These are phyloP conservation scores for Apolygus lucorum DNA, from an alignment of 1,140 invertebrate species.

Conservation along the genomic window DNA sequence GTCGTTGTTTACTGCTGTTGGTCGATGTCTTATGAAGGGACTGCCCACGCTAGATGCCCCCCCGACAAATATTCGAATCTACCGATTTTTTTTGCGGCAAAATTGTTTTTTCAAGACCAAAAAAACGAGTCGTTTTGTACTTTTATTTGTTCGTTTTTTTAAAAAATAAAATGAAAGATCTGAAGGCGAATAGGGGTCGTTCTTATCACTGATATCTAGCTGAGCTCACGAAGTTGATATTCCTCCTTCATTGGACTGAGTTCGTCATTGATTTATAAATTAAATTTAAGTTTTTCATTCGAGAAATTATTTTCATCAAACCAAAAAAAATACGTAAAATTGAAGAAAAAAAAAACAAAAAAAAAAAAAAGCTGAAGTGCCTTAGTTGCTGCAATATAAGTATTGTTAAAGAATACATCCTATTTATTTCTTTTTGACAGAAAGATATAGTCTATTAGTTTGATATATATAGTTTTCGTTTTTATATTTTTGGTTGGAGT, in stretches of 20 bases:
- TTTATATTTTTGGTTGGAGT: conserved; percentile 6
- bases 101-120: too few relatives aligned
- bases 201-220: too few relatives aligned
- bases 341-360: neutral
- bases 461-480: conserved; percentile 8
- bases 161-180: too few relatives aligned
- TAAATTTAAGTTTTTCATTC: neutral
- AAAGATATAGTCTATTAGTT: conserved; percentile 15
- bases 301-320: neutral
- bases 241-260: neutral
- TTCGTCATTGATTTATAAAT: neutral
- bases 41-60: too few relatives aligned
- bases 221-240: too few relatives aligned
- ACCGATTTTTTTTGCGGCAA: too few relatives aligned
- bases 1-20: neutral
- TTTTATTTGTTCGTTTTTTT: too few relatives aligned
- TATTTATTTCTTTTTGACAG: conserved; percentile 15
- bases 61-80: too few relatives aligned
- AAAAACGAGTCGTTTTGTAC: too few relatives aligned
- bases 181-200: too few relatives aligned
- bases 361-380: neutral
- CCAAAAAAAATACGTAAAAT: neutral
- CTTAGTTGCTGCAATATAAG: conserved; percentile 2
- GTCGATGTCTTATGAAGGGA: neutral
- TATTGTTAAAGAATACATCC: neutral